A percentile compares a stretch with the other conserved stretches of the same genome.
These are phyloP conservation scores for Sinotaia quadrata DNA, from an alignment of 2,888 invertebrate species.

Conservation along the genomic window DNA sequence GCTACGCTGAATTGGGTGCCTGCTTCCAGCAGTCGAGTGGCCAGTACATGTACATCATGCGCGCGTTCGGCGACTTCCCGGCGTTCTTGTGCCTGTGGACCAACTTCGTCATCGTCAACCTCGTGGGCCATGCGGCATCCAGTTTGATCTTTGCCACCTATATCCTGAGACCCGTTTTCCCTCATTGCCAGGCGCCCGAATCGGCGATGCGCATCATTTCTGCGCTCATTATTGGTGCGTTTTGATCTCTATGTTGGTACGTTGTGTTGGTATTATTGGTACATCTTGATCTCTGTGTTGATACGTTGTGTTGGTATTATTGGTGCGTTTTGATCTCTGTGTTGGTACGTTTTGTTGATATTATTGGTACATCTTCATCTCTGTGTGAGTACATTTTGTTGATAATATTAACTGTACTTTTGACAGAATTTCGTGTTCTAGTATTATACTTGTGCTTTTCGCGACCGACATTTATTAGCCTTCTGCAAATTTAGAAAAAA, in stretches of 20 bases:
- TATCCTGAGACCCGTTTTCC: slow-evolving; percentile 63
- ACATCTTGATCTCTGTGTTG: no score
- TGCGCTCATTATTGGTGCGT: slow-evolving; percentile 59
- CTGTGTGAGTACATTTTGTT: neutral
- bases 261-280: no score
- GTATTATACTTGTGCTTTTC: no score
- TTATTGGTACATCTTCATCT: no score
- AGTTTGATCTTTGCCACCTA: slow-evolving; percentile 69
- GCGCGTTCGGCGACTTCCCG: slow-evolving; percentile 68
- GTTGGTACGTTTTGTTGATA: no score
- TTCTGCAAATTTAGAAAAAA: no score
- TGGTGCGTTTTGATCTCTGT: no score
- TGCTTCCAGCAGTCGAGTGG: slow-evolving; percentile 80
- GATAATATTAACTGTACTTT: neutral
- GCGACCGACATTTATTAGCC: no score
- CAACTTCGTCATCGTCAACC: slow-evolving; percentile 66
- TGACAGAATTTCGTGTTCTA: neutral
- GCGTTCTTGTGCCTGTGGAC: slow-evolving; percentile 70
- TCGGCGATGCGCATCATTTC: slow-evolving; percentile 57
- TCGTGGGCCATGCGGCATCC: slow-evolving; percentile 67
- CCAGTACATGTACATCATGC: slow-evolving; percentile 74
- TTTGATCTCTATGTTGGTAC: no score
- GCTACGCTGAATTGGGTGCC: slow-evolving; percentile 92
- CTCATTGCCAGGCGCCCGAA: slow-evolving; percentile 63
- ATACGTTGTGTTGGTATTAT: no score